Evolutionary conservation across 2,888 invertebrate species (phyloP).

Genomic region (Oxystoma pomonae): DNA sequence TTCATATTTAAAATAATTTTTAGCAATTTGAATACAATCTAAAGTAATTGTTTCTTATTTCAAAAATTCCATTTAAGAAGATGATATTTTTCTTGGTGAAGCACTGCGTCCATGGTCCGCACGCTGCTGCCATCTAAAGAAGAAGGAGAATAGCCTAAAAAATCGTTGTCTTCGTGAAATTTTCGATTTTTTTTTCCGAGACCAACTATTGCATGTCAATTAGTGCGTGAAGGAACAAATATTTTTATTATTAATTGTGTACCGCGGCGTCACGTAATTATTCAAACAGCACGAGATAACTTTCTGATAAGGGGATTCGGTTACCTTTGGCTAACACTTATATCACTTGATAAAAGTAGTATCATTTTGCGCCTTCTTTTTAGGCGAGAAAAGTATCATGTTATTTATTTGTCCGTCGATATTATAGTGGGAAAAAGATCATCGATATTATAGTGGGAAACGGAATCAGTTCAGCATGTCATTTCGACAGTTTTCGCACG

Average conservation of each 20-base stretch:
- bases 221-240: background rate
- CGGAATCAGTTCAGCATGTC: too few species aligned
- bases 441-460: background rate
- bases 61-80: too few species aligned
- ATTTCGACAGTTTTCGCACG: slow-evolving; percentile 6
- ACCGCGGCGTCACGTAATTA: background rate
- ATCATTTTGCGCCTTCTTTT: background rate
- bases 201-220: too few species aligned
- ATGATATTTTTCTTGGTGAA: too few species aligned
- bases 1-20: too few species aligned
- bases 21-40: too few species aligned
- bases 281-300: background rate
- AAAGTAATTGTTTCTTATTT: too few species aligned
- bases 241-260: background rate
- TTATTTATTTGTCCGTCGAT: background rate
- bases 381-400: background rate
- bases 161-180: too few species aligned
- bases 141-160: too few species aligned
- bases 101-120: too few species aligned
- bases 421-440: background rate
- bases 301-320: background rate
- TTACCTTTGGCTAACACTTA: background rate
- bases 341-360: background rate
- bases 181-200: too few species aligned
- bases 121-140: too few species aligned